Base-by-base conservation (phyloP, 2,888 invertebrate genomes). In the Hedychridium roseum region DNA sequence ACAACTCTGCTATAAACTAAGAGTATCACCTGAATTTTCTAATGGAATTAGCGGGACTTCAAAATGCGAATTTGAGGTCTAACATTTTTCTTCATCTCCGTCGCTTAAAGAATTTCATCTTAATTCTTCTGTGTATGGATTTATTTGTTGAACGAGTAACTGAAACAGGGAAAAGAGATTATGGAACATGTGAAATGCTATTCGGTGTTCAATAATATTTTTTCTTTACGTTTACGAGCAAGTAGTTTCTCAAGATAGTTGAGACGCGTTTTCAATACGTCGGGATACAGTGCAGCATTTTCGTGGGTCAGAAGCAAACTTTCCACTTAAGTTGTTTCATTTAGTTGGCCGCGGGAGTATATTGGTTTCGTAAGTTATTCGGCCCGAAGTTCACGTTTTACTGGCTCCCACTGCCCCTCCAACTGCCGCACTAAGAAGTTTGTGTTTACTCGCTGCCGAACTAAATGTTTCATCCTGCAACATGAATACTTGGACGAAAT, bases 321-420 rank as follows among this genome's bases (percentile, higher is more conserved):
- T 72, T 71, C 64, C 71, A 72, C 71, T 72, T 66, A 73, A 71
- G 70, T 69, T 65, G 66, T 65, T 73, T 72, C 67, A 71, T 73
- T 73, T 69, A 67, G 66, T 71, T 64, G 63, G 64, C 62, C 57
- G 51, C 55, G 48, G 44, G 44, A 53, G 60, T 70, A 66, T 68
- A 72, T 68, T 64, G 66, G 66, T 64, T 64, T 57, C 54, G 64
- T 57, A 67, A 73, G 65, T 68, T 70, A 65, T 67, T 66, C 62
- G 20, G 27, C 56, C 49, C 59, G 59, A 70, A 73, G 66, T 69
- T 69, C 54, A 48, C 59, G 56, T 57, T 59, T 56, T 59, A 49
- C 57, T 56, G 56, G 54, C 45, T 39, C 49, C 37, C 39, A 37
- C 37, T 37, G 45, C 47, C 51, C 35, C 53, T 26, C 43, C 17